Base-by-base conservation (phyloP, 2,888 invertebrate species). In the Xestobium rufovillosum region DNA sequence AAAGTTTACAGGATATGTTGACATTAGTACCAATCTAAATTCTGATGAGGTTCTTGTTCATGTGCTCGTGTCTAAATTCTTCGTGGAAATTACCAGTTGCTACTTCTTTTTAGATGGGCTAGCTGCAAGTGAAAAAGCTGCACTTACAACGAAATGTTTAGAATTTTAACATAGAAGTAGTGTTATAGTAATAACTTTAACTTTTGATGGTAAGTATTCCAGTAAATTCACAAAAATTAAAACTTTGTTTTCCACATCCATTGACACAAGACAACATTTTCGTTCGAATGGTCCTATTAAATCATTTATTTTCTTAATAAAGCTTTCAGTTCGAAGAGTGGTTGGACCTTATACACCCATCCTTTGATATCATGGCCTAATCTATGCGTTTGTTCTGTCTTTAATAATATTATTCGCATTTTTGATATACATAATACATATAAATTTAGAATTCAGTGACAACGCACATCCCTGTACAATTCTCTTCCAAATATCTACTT, bases 51-150 rank as follows among this genome's bases (percentile, higher is more conserved):
- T 27, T 19, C 31, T 39, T 4, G 34, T 34, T 8, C 34, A 41
- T 10, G 25, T 41, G 32, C 14, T 43, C 11, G 30, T 31, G 32
- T 25, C 1, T 42, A 4, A 42, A 42, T 37, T 25, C 26, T 9
- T 4, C 13, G 6, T 42, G 42, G 40, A 42, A 42, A 37, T 3
- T 42, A 11, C 41, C 40, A 11, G 26, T 42, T 3, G 30, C 3
- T 42, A 42, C 16, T 42, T 42, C 31, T 34, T n/a, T n/a, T n/a
- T 41, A 3, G 25, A 14, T 3, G 10, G 14, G 1, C 10, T 32
- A 10, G 27, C 9, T 16, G 36, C 16, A n/a, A 26, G 16, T 9
- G 19, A 38, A 12, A 14, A 28, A 11, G 36, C 36, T 15, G 31
- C 19, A 8, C 35, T 41, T 11, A 19, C 40, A 4, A 41, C n/a